phyloP scores from a whole-genome alignment of 1,140 invertebrate genomes.

The Drosophila lini region DNA sequence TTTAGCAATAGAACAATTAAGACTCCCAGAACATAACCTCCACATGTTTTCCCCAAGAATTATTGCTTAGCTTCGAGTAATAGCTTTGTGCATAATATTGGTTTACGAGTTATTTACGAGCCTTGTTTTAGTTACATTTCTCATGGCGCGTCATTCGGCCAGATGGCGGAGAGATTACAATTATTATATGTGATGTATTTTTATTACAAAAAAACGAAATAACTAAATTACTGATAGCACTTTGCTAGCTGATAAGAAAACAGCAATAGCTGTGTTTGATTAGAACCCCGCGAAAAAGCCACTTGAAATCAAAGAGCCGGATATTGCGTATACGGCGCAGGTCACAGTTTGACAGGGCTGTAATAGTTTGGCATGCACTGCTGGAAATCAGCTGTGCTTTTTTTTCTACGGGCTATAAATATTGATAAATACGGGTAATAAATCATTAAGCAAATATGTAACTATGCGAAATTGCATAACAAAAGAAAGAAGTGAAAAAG shows the following conservation, averaged over 20 bases:
- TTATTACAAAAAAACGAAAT: constrained; percentile 14
- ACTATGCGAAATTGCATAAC: constrained; percentile 57
- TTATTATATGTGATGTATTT: not conserved
- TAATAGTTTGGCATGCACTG: constrained; percentile 19
- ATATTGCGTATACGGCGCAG: constrained; percentile 26
- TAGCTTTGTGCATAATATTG: constrained; percentile 1
- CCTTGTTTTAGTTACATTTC: not conserved
- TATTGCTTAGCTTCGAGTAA: not conserved
- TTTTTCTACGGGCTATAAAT: constrained; percentile 34
- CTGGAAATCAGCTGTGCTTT: constrained; percentile 35
- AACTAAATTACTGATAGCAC: not conserved
- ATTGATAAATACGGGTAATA: constrained; percentile 45
- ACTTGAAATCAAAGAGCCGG: constrained; percentile 12
- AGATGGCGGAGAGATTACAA: constrained; percentile 2
- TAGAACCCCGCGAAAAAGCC: constrained; percentile 1
- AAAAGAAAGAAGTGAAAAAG: constrained; percentile 14
- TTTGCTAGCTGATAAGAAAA: constrained; percentile 28
- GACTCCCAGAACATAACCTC: constrained; percentile 19
- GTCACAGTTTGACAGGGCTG: constrained; percentile 10
- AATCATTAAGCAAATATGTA: constrained; percentile 25
- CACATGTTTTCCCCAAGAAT: constrained; percentile 13
- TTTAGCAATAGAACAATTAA: constrained; percentile 18
- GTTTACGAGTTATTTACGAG: constrained; percentile 15
- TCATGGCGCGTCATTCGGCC: constrained; percentile 5
- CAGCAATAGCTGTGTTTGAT: constrained; percentile 15